Conservation (phyloP, 2,888 invertebrate genomes). For the Marronus borbonicus region DNA sequence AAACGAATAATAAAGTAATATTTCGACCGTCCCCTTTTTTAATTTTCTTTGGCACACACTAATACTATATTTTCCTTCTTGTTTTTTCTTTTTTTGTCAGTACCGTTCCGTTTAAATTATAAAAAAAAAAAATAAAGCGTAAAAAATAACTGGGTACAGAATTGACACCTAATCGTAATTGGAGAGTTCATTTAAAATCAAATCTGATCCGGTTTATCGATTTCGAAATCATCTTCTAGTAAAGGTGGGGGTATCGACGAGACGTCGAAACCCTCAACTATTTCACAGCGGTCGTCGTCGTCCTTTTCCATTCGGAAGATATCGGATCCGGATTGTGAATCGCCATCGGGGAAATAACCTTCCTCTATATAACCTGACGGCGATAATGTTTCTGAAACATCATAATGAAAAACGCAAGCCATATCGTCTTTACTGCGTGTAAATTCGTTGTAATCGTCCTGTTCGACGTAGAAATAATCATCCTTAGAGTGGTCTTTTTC, state of each 20-base stretch:
- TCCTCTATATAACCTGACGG: slow-evolving; percentile 68
- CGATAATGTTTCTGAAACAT: slow-evolving; percentile 53
- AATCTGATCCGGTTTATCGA: slow-evolving; percentile 68
- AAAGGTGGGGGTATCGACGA: slow-evolving; percentile 85
- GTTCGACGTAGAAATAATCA: slow-evolving; percentile 67
- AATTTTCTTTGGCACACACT: slow-evolving; percentile 49
- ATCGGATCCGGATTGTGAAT: slow-evolving; percentile 72
- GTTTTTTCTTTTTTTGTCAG: background rate
- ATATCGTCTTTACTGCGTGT: slow-evolving; percentile 67
- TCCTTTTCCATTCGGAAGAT: slow-evolving; percentile 70
- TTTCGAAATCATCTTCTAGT: slow-evolving; percentile 82
- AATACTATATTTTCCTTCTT: slow-evolving; percentile 43
- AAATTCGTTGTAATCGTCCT: slow-evolving; percentile 66
- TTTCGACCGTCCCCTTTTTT: background rate
- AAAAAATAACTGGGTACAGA: background rate
- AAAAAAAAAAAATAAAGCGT: slow-evolving; percentile 6
- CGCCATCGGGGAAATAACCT: slow-evolving; percentile 78
- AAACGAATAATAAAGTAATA: background rate
- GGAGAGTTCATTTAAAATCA: slow-evolving; percentile 65
- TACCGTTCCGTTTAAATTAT: background rate
- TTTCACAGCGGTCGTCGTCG: slow-evolving; percentile 75
- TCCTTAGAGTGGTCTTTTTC: slow-evolving; percentile 71
- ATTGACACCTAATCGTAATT: no score
- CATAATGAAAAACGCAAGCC: slow-evolving; percentile 65
- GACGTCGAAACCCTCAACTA: slow-evolving; percentile 84